Conservation (phyloP, 2,888 invertebrate species). For the Polymixis flavicincta region DNA sequence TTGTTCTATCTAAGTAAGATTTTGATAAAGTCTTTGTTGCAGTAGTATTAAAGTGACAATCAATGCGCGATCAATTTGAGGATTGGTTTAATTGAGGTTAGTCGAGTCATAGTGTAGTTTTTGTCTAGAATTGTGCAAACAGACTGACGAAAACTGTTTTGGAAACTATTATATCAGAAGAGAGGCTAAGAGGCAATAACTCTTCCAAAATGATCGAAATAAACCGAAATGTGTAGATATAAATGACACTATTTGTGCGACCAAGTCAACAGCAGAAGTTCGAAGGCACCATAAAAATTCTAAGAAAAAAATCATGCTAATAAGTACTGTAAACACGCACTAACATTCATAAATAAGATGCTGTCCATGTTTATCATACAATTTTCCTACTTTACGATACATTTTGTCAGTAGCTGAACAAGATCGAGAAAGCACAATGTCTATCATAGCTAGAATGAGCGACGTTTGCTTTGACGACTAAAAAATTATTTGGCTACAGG, state of each 20-base stretch:
- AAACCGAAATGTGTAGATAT: neutral
- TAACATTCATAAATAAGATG: slow-evolving; percentile 28
- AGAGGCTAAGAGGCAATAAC: neutral
- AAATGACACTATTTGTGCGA: neutral
- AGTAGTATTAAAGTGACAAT: neutral
- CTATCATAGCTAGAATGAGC: neutral
- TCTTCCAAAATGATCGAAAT: neutral
- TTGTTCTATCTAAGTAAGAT: neutral
- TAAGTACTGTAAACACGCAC: slow-evolving; percentile 41
- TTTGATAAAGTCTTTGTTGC: neutral
- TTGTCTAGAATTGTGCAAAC: neutral
- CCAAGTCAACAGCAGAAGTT: slow-evolving; percentile 19
- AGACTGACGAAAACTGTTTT: neutral
- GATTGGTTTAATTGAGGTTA: neutral
- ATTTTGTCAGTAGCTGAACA: neutral
- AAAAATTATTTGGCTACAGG: too few species aligned
- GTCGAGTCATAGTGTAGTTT: neutral
- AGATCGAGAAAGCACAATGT: neutral
- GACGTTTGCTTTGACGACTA: neutral
- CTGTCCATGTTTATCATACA: slow-evolving; percentile 29
- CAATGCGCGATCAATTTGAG: neutral
- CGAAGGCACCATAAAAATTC: slow-evolving; percentile 37
- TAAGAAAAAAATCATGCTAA: slow-evolving; percentile 54
- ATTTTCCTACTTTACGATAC: neutral
- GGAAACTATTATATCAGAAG: neutral